Evolutionary conservation across 2,888 invertebrate species (phyloP), one percentile per base, ranked within the genome.

Genomic region (Limnephilus marmoratus): DNA sequence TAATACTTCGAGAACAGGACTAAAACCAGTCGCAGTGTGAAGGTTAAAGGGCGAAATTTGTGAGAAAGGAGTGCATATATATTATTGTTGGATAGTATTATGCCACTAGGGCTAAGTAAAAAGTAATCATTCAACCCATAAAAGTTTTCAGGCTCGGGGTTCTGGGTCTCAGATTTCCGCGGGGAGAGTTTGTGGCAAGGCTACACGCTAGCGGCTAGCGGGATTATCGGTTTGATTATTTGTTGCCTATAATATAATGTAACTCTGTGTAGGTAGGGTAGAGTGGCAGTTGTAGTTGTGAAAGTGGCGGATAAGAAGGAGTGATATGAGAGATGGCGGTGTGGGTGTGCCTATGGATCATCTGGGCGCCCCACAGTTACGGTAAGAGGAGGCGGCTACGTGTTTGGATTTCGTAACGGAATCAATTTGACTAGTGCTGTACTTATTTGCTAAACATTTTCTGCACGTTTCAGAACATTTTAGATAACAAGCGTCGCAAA

Each of bases 401-500:
- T 82, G 82, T 82, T 82, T 31, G 34, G 82, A 82, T 82, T 82
- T 82, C 13, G 18, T 34, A 31, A 82, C 13, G 15, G 82, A 82
- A 82, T 82, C 68, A n/a, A 68, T 68, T 68, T 41, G 85, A 85
- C 85, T 85, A 37, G 85, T 37, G 85, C 45, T 85, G 18, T 41
- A 85, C 41, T 85, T 85, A 18, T 41, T 37, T 45, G 24, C 15
- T 85, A 85, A 85, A 85, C 18, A 85, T 85, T 85, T 85, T 85
- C 18, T 41, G 85, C 85, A 85, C 85, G 85, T 85, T 85, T 85
- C 34, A 11, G n/a, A 41, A 37, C 15, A 85, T 85, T 85, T 85
- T 85, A 85, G 85, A 85, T 85, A 85, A 85, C 85, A 85, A 85
- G 41, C 85, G 85, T 41, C 37, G n/a, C 85, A n/a, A 85, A 37